Conservation (phyloP, 2,888 invertebrate genomes). For the Drosophila lutescens region DNA sequence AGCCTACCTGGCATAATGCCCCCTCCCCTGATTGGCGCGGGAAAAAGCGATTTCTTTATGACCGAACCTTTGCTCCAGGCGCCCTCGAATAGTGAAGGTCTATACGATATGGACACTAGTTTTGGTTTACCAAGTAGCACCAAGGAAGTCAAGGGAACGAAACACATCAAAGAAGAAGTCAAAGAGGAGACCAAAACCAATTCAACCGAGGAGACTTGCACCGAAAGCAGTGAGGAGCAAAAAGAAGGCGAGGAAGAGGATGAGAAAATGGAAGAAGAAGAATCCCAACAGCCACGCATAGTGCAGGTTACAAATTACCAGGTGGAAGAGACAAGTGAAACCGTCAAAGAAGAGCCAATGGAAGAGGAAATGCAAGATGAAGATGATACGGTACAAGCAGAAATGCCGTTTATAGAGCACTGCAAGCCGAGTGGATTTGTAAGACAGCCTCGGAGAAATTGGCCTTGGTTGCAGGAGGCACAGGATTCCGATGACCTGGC, state of each 20-base stretch:
- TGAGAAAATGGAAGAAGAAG: slow-evolving; percentile 37
- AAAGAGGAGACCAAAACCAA: slow-evolving; percentile 1
- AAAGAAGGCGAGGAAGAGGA: slow-evolving; percentile 14
- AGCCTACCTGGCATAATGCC: slow-evolving; percentile 72
- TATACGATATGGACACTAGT: slow-evolving; percentile 67
- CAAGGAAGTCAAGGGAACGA: not conserved
- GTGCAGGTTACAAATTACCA: slow-evolving; percentile 83
- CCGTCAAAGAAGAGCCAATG: slow-evolving; percentile 60
- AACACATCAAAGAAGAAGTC: slow-evolving; percentile 6
- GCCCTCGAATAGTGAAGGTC: slow-evolving; percentile 54
- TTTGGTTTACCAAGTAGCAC: slow-evolving; percentile 32
- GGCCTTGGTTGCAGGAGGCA: slow-evolving; percentile 84
- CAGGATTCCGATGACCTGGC: slow-evolving; percentile 31
- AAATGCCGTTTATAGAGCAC: slow-evolving; percentile 39
- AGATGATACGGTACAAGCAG: slow-evolving; percentile 18
- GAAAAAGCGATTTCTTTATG: slow-evolving; percentile 77
- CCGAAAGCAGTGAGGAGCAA: slow-evolving; percentile 55
- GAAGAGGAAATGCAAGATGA: slow-evolving; percentile 45
- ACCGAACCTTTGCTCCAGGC: slow-evolving; percentile 73
- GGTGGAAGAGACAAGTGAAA: slow-evolving; percentile 48
- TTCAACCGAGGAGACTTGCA: slow-evolving; percentile 28
- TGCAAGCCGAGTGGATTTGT: slow-evolving; percentile 84
- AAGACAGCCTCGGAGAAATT: slow-evolving; percentile 80
- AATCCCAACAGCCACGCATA: slow-evolving; percentile 77
- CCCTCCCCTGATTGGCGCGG: slow-evolving; percentile 71